Evolutionary conservation across 2,797 vertebrate genomes (phyloP).

Genomic region (Cynodonichthys magdalenae): DNA sequence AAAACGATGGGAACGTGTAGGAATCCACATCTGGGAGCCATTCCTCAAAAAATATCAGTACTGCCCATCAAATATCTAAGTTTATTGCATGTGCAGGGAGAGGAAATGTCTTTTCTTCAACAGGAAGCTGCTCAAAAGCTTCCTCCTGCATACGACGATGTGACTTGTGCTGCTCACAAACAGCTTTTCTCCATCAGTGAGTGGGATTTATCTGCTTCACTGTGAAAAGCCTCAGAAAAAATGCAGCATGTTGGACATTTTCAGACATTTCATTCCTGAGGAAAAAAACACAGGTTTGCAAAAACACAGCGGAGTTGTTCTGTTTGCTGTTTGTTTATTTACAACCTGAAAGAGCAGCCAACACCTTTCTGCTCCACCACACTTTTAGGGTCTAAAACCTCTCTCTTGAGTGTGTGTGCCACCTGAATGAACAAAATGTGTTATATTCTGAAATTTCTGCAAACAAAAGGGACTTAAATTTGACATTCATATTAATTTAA

Average conservation of each 20-base stretch:
- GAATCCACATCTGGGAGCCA: slow-evolving; percentile 32
- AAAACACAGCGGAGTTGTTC: slow-evolving; percentile 13
- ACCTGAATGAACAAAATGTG: background rate
- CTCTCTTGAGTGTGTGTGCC: no score
- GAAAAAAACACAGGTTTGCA: slow-evolving; percentile 60
- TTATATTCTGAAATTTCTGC: background rate
- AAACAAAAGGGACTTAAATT: background rate
- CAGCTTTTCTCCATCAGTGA: slow-evolving; percentile 6
- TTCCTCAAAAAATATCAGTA: slow-evolving; percentile 30
- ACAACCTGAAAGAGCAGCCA: slow-evolving; percentile 9
- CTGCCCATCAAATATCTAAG: slow-evolving; percentile 15
- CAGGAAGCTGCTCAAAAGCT: background rate
- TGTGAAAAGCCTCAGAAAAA: slow-evolving; percentile 8
- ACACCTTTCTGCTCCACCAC: slow-evolving; percentile 49
- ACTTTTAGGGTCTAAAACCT: slow-evolving; percentile 28
- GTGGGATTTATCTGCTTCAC: background rate
- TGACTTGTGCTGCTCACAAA: slow-evolving; percentile 8
- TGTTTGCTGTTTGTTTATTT: background rate
- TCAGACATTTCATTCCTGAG: slow-evolving; percentile 15
- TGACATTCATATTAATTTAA: background rate
- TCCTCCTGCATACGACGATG: background rate
- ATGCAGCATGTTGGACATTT: slow-evolving; percentile 16
- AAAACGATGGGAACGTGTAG: slow-evolving; percentile 44
- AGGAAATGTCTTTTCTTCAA: background rate
- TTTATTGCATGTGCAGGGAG: slow-evolving; percentile 8